Evolutionary conservation across 64 coral and sea anemone species (phyloP), one percentile per base, ranked within the genome.

Genomic region (Hydrozoanthus tunicans): DNA sequence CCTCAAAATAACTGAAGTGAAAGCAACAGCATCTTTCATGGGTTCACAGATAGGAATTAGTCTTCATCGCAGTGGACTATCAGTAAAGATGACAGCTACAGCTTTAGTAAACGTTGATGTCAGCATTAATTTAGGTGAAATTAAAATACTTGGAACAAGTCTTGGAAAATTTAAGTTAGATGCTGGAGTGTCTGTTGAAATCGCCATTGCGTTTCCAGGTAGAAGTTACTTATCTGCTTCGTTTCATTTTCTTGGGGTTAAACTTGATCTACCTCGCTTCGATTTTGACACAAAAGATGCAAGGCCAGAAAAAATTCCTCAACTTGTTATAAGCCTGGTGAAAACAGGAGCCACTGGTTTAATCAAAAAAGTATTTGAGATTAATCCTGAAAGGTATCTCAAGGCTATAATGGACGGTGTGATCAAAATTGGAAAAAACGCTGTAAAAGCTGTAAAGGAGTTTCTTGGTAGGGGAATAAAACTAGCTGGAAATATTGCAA

Each of bases 401-500:
- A 85, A 90, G 71, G 93, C 93, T 78, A 6, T 94, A 85, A 27
- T 91, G 53, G 79, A 94, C 9, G 93, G 89, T 86, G 17, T 94
- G 51, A 13, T 91, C 4, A 90, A 94, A 52, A 66, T 94, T 70
- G 89, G 62, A 62, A 83, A 73, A 52, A 65, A 94, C 9, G 81
- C 71, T 63, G 89, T 61, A 25, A 68, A 73, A 58, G 32, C 91
- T 62, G 51, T 78, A 17, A 91, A 91, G 70, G 80, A 94, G 24
- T 26, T 94, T 9, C 12, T 94, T 8, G 61, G 81, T 10, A 65
- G 57, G 1, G 93, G 93, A 6, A 58, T 91, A 4, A 85, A 91
- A 70, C n/a, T 94, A 52, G 84, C 24, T 14, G 85, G 75, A 3
- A 79, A 89, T 6, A 81, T 86, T 2, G 79, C 81, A 53, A 91